A percentile compares a stretch with the other conserved stretches of the same genome.
Conservation (phyloP, 2,113 vertebrate species). For the Papio anubis region DNA sequence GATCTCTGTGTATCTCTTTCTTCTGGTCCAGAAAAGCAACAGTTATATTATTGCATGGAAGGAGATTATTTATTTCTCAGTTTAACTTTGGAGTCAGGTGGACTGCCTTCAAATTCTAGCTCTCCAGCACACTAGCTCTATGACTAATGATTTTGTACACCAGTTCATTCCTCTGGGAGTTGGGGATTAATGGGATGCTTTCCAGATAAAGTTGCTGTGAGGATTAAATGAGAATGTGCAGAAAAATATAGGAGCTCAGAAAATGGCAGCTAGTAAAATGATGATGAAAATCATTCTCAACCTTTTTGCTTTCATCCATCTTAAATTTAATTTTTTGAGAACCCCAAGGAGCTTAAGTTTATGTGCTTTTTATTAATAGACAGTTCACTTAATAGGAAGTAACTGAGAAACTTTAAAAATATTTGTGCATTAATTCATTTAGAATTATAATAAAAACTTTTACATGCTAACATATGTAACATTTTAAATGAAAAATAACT, state of each 20-base stretch:
- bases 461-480: background rate
- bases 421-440: background rate
- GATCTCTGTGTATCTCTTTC: background rate
- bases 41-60: background rate
- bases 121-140: too few species aligned
- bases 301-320: background rate
- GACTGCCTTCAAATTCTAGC: background rate
- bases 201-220: background rate
- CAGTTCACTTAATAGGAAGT: background rate
- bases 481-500: background rate
- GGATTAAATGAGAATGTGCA: background rate
- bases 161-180: background rate
- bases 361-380: background rate
- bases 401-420: constrained; percentile 4
- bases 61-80: background rate
- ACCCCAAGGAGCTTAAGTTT: background rate
- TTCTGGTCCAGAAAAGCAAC: background rate
- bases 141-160: background rate
- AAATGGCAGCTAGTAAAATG: background rate
- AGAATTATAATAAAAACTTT: background rate
- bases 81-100: background rate
- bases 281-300: background rate
- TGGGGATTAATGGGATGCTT: background rate
- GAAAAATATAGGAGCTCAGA: background rate
- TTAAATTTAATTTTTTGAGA: background rate